phyloP scores from a whole-genome alignment of 2,797 vertebrate genomes.

The Salarias fasciatus region DNA sequence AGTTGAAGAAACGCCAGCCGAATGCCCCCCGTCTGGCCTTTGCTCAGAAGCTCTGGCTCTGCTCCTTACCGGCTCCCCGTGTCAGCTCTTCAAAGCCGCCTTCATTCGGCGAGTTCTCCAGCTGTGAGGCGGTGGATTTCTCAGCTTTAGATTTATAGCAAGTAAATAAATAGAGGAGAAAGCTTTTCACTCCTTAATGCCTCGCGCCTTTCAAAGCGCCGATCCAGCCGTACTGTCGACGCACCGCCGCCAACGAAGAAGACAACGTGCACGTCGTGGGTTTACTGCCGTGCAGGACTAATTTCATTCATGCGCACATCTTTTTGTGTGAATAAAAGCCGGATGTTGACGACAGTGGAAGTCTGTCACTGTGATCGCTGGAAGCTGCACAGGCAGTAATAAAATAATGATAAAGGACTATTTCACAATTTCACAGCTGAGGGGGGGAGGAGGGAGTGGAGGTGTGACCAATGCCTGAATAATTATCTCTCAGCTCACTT shows the following conservation, averaged over 20 bases:
- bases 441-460: slow-evolving; percentile 3
- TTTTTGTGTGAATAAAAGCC: too few relatives aligned
- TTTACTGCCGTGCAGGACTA: too few relatives aligned
- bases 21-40: neutral
- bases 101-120: slow-evolving; percentile 1
- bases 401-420: slow-evolving; percentile 29
- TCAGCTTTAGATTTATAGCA: slow-evolving; percentile 50
- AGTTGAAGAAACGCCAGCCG: neutral
- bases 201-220: slow-evolving; percentile 8
- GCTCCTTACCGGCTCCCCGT: too few relatives aligned
- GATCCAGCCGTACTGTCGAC: slow-evolving; percentile 7
- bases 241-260: too few relatives aligned
- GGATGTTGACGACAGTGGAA: too few relatives aligned
- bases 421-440: slow-evolving; percentile 54
- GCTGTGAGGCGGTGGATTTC: slow-evolving; percentile 57
- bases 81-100: too few relatives aligned
- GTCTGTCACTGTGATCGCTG: too few relatives aligned
- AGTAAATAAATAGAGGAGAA: slow-evolving; percentile 19
- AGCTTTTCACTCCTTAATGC: slow-evolving; percentile 6
- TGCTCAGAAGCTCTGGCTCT: too few relatives aligned
- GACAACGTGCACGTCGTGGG: too few relatives aligned
- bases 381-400: slow-evolving; percentile 23
- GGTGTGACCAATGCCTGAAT: slow-evolving; percentile 48
- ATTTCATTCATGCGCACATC: too few relatives aligned
- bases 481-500: slow-evolving; percentile 42